phyloP scores from a whole-genome alignment of 2,888 invertebrate species.

The Chirona hameri region DNA sequence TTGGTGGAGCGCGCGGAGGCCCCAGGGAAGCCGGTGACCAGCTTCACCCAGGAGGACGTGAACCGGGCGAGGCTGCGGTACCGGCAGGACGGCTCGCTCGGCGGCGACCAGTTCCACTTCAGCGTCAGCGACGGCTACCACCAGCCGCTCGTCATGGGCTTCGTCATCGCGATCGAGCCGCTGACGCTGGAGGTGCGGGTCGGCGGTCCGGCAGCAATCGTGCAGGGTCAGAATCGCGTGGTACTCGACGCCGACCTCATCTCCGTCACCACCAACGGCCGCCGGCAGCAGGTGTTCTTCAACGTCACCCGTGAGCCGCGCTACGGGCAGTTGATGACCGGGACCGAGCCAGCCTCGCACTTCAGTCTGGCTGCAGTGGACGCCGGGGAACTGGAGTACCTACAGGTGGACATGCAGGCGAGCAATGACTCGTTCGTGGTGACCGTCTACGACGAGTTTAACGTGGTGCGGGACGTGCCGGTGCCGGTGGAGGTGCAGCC shows the following conservation, averaged over 20 bases:
- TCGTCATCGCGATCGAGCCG: slow-evolving; percentile 78
- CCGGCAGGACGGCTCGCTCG: slow-evolving; percentile 79
- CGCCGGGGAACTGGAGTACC: slow-evolving; percentile 76
- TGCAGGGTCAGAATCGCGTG: slow-evolving; percentile 82
- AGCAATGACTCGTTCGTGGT: slow-evolving; percentile 75
- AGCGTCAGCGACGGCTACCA: slow-evolving; percentile 85
- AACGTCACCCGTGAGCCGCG: slow-evolving; percentile 73
- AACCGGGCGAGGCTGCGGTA: slow-evolving; percentile 79
- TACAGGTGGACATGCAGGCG: slow-evolving; percentile 85
- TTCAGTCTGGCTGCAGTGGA: slow-evolving; percentile 79
- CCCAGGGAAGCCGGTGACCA: slow-evolving; percentile 52
- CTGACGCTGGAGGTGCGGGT: slow-evolving; percentile 60
- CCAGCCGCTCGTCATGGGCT: slow-evolving; percentile 74
- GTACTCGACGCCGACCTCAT: slow-evolving; percentile 71
- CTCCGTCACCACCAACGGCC: slow-evolving; percentile 78
- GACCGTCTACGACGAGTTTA: slow-evolving; percentile 46
- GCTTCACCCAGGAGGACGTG: slow-evolving; percentile 84
- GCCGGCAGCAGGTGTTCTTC: slow-evolving; percentile 62
- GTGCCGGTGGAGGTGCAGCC: slow-evolving; percentile 65
- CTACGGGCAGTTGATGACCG: slow-evolving; percentile 77
- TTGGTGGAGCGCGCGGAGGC: slow-evolving; percentile 38
- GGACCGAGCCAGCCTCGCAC: slow-evolving; percentile 65
- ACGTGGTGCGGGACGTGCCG: slow-evolving; percentile 46
- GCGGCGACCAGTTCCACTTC: slow-evolving; percentile 70
- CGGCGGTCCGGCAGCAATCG: slow-evolving; percentile 50